Conservation (phyloP, 2,113 vertebrate genomes). For the Ammodytes marinus region DNA sequence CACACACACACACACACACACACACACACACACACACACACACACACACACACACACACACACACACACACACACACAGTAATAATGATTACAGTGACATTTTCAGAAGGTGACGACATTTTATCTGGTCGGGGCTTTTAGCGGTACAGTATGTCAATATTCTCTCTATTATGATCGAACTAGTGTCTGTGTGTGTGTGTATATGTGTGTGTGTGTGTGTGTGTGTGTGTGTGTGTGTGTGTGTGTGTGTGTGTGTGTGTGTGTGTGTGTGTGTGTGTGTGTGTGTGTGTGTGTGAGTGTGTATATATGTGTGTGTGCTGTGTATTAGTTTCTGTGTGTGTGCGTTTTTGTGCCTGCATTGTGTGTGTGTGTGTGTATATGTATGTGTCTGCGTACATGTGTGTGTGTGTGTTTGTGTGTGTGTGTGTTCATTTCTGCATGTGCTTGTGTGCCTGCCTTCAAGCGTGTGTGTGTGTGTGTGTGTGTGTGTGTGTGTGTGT, state of each 20-base stretch:
- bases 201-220: too few relatives aligned
- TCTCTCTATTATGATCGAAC: not conserved
- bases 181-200: not conserved
- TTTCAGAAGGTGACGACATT: not conserved
- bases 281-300: constrained; percentile 1
- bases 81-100: too few relatives aligned
- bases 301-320: too few relatives aligned
- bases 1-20: too few relatives aligned
- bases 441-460: too few relatives aligned
- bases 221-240: too few relatives aligned
- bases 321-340: too few relatives aligned
- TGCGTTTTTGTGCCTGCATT: too few relatives aligned
- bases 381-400: not conserved
- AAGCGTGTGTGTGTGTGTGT: not conserved
- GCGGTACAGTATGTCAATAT: not conserved
- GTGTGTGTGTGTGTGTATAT: not conserved
- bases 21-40: too few relatives aligned
- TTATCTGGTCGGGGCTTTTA: not conserved
- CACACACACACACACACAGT: too few relatives aligned
- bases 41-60: too few relatives aligned
- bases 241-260: not conserved
- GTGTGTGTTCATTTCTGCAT: not conserved
- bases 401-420: constrained; percentile 19
- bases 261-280: constrained; percentile 7
- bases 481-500: not conserved